Base-by-base conservation (phyloP, 2,888 invertebrate species). In the Morpho deidamia region DNA sequence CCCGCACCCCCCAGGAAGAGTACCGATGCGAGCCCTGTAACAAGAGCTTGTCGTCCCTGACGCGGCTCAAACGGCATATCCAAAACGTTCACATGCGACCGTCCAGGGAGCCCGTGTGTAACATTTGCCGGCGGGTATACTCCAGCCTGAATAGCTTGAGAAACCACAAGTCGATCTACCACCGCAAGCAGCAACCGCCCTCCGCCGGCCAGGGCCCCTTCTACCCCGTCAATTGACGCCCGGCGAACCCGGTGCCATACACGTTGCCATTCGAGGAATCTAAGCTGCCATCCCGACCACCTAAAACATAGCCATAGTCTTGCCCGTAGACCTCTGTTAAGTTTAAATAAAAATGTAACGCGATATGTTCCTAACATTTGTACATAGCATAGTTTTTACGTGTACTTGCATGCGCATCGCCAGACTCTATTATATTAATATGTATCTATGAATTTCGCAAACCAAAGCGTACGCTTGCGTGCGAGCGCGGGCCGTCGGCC, bases 151-250 rank as follows among this genome's bases (percentile, higher is more conserved):
- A 96, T 92, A 96, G 95, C 82, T 92, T 96, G 76, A 92, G 96
- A 85, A 96, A 96, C 92, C 96, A 96, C 92, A 96, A 96, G 93
- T 96, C 96, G 87, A 96, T 96, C 92, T 96, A 96, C 90, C 96
- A 96, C 90, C 93, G 96, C 90, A 95, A 95, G 91, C 95, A 94
- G 88, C 93, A 93, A 80, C 91, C 91, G 83, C 90, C 92, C 75
- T 69, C 90, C 67, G 69, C 81, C 66, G 74, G 72, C 66, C 81
- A 74, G 69, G 83, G 85, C 58, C 78, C 85, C 69, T 83, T 79
- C 83, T 84, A 74, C 82, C 83, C 86, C 65, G 81, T 86, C 75
- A 86, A 86, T 78, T 86, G 86, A 86, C 85, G 80, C 67, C 63
- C 60, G 64, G 58, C 66, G 54, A 72, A 63, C 62, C 72, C 75